Evolutionary conservation across 2,113 vertebrate species (phyloP), one percentile per base, ranked within the genome.

Genomic region (Damaliscus lunatus): DNA sequence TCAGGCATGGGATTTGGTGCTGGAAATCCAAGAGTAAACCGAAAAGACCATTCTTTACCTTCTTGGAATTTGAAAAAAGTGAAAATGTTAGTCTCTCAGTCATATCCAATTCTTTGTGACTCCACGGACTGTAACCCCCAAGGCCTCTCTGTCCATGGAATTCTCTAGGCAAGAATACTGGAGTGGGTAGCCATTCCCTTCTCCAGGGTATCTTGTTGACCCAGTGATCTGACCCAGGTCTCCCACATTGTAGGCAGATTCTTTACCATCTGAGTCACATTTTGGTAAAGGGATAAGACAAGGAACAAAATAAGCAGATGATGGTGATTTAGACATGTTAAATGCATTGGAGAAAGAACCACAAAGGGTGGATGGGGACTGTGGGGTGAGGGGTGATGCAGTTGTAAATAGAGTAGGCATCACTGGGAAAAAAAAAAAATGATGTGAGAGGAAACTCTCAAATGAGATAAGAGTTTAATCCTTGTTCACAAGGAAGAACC

Each of bases 381-480:
- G 82, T 40, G 17, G 8, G 12, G 17, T 12, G 23, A 59, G 7
- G 0, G 7, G 13, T 1, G 40, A 77, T 9, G 3, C 0, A 11
- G 3, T 84, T 93, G 64, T 90, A 94, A 71, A 77, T 7, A 53
- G 31, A 7, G 3, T 43, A 52, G 29, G n/a, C 9, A 6, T 91
- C 5, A 0, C 4, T 77, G 31, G 10, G 84, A 59, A 46, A 13
- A 48, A 92, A 92, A 43, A 43, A 92, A 52, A 87, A 7, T 36
- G 14, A 40, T 36, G 8, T 48, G 74, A 14, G 5, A 60, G 12
- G 19, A 57, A 89, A 59, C 11, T 23, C 25, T 12, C 36, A 57
- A 80, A 40, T 33, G 40, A 88, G 15, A 19, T 11, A 4, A 50
- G 21, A 91, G 27, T 60, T 33, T 36, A 62, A 29, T 27, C 10